These are phyloP conservation scores for Synanthedon vespiformis DNA, from an alignment of 2,888 invertebrate genomes.

Conservation along the genomic window DNA sequence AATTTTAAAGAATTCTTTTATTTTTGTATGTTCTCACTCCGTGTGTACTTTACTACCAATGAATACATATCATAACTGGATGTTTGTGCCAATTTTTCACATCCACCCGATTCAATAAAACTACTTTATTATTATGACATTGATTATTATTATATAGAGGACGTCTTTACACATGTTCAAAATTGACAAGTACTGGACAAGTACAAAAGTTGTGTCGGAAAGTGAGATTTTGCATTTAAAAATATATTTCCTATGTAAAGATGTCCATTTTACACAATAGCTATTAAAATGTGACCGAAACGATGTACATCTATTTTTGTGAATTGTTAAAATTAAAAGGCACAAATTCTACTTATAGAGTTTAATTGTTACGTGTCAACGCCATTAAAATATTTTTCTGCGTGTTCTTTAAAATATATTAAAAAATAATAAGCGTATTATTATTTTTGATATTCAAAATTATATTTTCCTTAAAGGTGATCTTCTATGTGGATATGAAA, in stretches of 20 bases:
- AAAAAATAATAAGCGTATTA: slow-evolving; percentile 39
- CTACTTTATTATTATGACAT: too few relatives aligned
- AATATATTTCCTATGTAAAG: not conserved
- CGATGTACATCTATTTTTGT: slow-evolving; percentile 16
- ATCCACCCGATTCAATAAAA: too few relatives aligned
- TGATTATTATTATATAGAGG: slow-evolving; percentile 7
- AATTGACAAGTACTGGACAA: slow-evolving; percentile 15
- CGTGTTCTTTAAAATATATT: slow-evolving; percentile 33
- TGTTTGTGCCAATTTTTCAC: slow-evolving; percentile 43
- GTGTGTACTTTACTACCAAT: slow-evolving; percentile 11
- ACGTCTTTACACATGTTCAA: slow-evolving; percentile 8
- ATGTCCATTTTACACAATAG: slow-evolving; percentile 1
- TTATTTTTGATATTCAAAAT: slow-evolving; percentile 67
- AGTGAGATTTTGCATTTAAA: slow-evolving; percentile 15
- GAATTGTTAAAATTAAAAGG: slow-evolving; percentile 2
- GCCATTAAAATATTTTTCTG: slow-evolving; percentile 41
- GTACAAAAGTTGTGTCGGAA: slow-evolving; percentile 16
- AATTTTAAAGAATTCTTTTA: not conserved
- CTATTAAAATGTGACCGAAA: slow-evolving; percentile 2
- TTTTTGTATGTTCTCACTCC: not conserved
- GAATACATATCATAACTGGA: slow-evolving; percentile 41
- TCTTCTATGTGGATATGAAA: slow-evolving; percentile 48
- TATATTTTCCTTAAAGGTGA: slow-evolving; percentile 59
- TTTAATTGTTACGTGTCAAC: slow-evolving; percentile 9
- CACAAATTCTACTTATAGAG: not conserved